A percentile compares a stretch with the other conserved stretches of the same genome.
These are phyloP conservation scores for Coenobita brevimanus DNA, from an alignment of 1,140 invertebrate genomes.

Conservation along the genomic window DNA sequence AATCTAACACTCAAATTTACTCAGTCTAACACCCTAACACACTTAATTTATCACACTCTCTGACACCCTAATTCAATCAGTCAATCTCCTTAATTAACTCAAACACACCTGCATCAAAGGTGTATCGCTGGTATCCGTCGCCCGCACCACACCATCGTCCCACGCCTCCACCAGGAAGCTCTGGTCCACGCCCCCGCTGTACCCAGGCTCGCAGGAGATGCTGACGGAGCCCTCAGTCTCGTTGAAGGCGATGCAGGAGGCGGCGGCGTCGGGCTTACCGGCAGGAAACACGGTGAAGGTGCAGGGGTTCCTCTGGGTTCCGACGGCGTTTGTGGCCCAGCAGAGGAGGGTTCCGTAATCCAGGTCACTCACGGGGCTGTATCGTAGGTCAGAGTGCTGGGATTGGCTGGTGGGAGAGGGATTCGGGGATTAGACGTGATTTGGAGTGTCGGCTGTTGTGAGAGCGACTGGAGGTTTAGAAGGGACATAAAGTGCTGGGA, in stretches of 20 bases:
- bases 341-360: conserved; percentile 77
- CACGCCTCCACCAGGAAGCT: conserved; percentile 87
- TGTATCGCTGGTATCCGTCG: conserved; percentile 52
- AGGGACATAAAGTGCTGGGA: conserved; percentile 56
- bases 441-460: too few species aligned
- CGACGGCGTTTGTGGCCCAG: conserved; percentile 85
- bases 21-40: too few species aligned
- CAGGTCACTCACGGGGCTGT: conserved; percentile 71
- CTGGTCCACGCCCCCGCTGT: conserved; percentile 87
- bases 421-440: too few species aligned
- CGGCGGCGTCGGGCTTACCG: conserved; percentile 76
- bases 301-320: conserved; percentile 84
- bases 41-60: too few species aligned
- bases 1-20: too few species aligned
- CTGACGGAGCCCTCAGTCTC: conserved; percentile 75
- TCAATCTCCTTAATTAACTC: too few species aligned
- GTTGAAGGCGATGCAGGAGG: conserved; percentile 60
- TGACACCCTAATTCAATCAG: too few species aligned
- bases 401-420: conserved; percentile 36
- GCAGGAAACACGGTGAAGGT: conserved; percentile 89
- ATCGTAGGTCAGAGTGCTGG: conserved; percentile 69
- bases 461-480: too few species aligned
- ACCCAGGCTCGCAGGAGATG: conserved; percentile 85
- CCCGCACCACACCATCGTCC: conserved; percentile 62
- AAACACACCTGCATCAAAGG: conserved; percentile 55